Conservation (phyloP, 2,888 invertebrate genomes). For the Heteropelma amictum region DNA sequence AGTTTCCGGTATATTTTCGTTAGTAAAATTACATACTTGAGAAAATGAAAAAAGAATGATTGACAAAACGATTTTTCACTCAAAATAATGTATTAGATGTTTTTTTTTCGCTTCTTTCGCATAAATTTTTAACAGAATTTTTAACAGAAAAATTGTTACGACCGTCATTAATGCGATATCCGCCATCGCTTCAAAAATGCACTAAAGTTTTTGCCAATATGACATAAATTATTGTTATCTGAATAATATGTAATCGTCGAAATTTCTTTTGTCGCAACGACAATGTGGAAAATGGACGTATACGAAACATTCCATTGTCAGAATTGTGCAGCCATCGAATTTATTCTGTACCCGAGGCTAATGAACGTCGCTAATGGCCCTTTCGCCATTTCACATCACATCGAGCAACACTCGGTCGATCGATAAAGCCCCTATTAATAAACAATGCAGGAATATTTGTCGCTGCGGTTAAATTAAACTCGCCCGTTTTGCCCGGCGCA, state of each 20-base stretch:
- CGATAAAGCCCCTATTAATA: slow-evolving; percentile 50
- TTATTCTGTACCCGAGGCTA: slow-evolving; percentile 24
- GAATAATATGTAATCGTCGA: neutral
- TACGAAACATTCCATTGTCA: slow-evolving; percentile 1
- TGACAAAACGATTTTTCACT: too few species aligned
- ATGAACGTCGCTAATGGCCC: slow-evolving; percentile 43
- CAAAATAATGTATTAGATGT: too few species aligned
- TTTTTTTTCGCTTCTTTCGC: too few species aligned
- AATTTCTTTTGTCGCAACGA: neutral
- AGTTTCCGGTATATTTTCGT: too few species aligned
- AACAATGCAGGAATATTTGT: slow-evolving; percentile 51
- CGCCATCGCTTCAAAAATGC: too few species aligned
- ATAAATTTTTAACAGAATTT: too few species aligned
- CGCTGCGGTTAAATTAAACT: slow-evolving; percentile 13
- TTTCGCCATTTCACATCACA: slow-evolving; percentile 34
- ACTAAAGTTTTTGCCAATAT: too few species aligned
- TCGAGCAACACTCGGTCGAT: slow-evolving; percentile 5
- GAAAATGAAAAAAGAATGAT: too few species aligned
- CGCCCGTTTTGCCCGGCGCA: too few species aligned
- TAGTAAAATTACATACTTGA: too few species aligned
- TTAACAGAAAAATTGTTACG: too few species aligned
- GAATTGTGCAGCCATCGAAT: slow-evolving; percentile 21
- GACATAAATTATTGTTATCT: neutral
- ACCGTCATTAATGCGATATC: too few species aligned
- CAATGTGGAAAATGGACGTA: neutral